Evolutionary conservation across 2,113 vertebrate species (phyloP), one percentile per base, ranked within the genome.

Genomic region (Nettapus auritus): DNA sequence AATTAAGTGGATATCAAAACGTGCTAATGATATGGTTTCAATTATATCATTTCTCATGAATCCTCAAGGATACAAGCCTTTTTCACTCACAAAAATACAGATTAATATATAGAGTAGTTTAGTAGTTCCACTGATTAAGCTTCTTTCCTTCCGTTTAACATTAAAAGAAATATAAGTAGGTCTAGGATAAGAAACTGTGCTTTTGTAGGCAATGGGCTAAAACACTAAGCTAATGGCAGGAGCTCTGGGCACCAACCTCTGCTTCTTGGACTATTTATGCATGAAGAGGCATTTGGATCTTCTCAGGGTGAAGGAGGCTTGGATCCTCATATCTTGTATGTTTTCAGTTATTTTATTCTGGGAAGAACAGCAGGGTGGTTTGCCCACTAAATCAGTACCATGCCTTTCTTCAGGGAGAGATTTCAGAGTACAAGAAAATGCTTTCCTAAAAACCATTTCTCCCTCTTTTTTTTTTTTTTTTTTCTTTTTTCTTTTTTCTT

Each of bases 231-330:
- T 28, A 44, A 28, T 5, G 74, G 15, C 21, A 22, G 52, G 25
- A 68, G 9, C 17, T n/a, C 21, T 52, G 31, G 17, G 4, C 46
- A 4, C 5, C 38, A 16, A 1, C 42, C 29, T 55, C 26, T 44
- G 28, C 6, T 81, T 11, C 16, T 68, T 53, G 8, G 16, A 38
- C 11, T 74, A 42, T 36, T 63, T 23, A 48, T 33, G 9, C 13
- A 55, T 23, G 20, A 82, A 63, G 40, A 75, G 11, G 6, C 33
- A 21, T 70, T 75, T 42, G 19, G 3, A 56, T 36, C 16, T 86
- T 83, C 28, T 28, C 3, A 42, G 25, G 3, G 11, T 60, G 21
- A 70, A 34, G 0, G 1, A 62, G 15, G 5, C 2, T 73, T 55
- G 7, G 3, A 6, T 59, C 14, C 10, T 84, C 14, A 9, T 55